Evolutionary conservation across 2,888 invertebrate species (phyloP), one percentile per base, ranked within the genome.

Genomic region (Dolichomitus sp.): DNA sequence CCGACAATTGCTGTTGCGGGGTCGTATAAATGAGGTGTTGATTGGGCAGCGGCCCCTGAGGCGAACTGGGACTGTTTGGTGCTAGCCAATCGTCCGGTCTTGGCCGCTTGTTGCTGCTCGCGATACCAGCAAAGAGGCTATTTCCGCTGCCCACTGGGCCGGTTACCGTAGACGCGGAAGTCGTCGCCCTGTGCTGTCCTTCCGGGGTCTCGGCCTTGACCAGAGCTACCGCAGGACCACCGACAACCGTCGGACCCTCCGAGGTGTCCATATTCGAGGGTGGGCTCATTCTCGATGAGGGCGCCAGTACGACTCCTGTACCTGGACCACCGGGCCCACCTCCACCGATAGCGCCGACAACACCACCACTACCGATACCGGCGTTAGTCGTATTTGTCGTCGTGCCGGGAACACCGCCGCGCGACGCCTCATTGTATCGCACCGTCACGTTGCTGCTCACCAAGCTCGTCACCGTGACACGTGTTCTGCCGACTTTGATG

Each of bases 51-150:
- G 90, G 94, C 92, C 88, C 95, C 94, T 88, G 89, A n/a, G 92
- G 93, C 6, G 93, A 92, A 68, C 90, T 92, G 11, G 96, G 95
- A 92, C 95, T 95, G 81, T 95, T 95, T 27, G 96, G 95, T 76
- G 95, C 95, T 85, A 96, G 93, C 96, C 96, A 96, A 90, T 96
- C 96, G 89, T 96, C 95, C 54, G 94, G 94, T 57, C 95, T 94
- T 70, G 95, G 94, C 77, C 95, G 93, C 87, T 95, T 96, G 84
- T 94, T 94, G 87, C 91, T 94, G 87, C 94, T 87, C 40, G 91
- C 89, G 69, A 93, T 93, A 14, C 95, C 92, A 90, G 94, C 90
- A 90, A 94, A 93, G 42, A 93, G 89, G 23, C 91, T 89, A 85
- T 92, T 85, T 82, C 90, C 89, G 73, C 86, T 88, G 17, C 89